Percentiles rank a stretch among this genome's conserved stretches.
Evolutionary conservation across 2,113 vertebrate genomes (phyloP).

Genomic region (Caracal caracal): DNA sequence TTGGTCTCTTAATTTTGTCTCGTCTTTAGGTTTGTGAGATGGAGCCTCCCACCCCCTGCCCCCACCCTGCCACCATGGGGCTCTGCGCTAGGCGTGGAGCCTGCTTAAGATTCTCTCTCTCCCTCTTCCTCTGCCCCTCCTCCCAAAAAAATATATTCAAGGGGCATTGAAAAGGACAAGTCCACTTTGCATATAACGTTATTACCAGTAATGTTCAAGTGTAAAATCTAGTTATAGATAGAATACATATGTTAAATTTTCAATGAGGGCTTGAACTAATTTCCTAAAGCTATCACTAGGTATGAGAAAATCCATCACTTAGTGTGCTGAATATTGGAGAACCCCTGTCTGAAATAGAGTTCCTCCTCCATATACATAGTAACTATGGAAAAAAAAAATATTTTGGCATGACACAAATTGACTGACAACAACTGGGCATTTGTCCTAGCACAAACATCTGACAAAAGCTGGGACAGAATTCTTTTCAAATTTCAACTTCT

Average conservation of each 20-base stretch:
- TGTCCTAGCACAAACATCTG: neutral
- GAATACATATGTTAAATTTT: neutral
- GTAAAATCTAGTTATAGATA: neutral
- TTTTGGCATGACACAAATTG: neutral
- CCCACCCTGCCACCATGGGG: too few species aligned
- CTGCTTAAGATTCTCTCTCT: too few species aligned
- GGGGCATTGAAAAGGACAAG: neutral
- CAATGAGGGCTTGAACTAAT: neutral
- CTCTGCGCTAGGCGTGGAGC: too few species aligned
- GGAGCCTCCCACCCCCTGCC: too few species aligned
- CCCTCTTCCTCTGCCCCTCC: too few species aligned
- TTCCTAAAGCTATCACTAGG: neutral
- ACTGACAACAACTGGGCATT: neutral
- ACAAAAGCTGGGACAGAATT: neutral
- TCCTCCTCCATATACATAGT: neutral
- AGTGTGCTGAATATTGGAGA: neutral
- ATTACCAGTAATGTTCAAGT: constrained; percentile 11
- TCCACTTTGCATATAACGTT: neutral
- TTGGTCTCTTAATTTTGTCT: too few species aligned
- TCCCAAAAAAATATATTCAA: neutral
- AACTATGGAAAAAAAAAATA: neutral
- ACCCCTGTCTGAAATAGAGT: neutral
- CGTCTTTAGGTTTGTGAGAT: too few species aligned
- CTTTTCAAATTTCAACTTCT: neutral
- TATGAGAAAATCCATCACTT: neutral